Percentiles rank a stretch among this genome's conserved stretches.
phyloP scores from a whole-genome alignment of 2,113 vertebrate species.

The Pterocles burchelli region DNA sequence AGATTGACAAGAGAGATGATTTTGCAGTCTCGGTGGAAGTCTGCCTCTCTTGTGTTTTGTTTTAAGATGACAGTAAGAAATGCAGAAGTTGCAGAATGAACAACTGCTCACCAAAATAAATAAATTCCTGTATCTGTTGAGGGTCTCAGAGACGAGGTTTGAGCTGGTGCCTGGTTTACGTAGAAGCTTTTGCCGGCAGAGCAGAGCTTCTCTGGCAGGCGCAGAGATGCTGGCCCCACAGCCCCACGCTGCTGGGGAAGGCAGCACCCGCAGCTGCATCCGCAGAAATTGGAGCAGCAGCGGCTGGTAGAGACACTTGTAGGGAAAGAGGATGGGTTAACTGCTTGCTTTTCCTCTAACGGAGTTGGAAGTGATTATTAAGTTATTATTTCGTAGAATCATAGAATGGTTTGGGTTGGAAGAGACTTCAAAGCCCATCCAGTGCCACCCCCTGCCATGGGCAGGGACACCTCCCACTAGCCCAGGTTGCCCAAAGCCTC shows the following conservation, averaged over 20 bases:
- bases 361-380: neutral
- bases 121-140: neutral
- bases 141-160: neutral
- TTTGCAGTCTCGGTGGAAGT: neutral
- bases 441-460: no score
- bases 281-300: neutral
- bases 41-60: neutral
- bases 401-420: no score
- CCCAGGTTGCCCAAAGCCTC: no score
- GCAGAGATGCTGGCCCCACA: neutral
- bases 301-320: rapidly evolving
- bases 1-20: neutral
- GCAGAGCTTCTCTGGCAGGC: neutral
- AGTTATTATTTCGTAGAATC: neutral
- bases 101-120: neutral
- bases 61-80: neutral
- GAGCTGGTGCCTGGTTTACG: neutral
- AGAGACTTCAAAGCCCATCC: no score
- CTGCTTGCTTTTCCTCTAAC: neutral
- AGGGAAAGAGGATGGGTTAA: neutral
- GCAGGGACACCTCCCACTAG: no score
- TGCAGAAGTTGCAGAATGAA: constrained; percentile 31
- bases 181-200: neutral
- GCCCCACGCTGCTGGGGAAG: rapidly evolving
- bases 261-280: rapidly evolving